phyloP scores from a whole-genome alignment of 2,888 invertebrate species.

The Tipula vernalis region DNA sequence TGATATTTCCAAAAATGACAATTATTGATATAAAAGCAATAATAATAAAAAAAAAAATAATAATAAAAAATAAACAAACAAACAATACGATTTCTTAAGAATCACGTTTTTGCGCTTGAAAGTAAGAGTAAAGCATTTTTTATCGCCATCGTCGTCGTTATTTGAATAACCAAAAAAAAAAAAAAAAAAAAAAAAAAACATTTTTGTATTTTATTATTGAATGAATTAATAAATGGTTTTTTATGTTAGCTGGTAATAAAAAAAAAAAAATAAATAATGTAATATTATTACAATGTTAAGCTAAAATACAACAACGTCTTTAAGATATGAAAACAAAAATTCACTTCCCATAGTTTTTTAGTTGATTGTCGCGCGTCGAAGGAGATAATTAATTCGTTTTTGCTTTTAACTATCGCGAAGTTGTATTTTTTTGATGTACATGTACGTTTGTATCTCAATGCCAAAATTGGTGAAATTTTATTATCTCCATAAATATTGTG shows the following conservation, averaged over 20 bases:
- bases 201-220: neutral
- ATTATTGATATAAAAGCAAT: neutral
- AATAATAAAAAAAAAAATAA: too few species aligned
- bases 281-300: neutral
- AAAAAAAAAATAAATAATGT: too few species aligned
- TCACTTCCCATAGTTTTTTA: neutral
- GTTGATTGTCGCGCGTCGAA: neutral
- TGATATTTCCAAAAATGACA: neutral
- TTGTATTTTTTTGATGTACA: neutral
- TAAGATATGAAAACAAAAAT: neutral
- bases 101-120: neutral
- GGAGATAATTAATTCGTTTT: neutral
- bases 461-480: neutral
- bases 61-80: too few species aligned
- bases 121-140: neutral
- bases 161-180: too few species aligned
- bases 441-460: neutral
- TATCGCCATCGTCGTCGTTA: neutral
- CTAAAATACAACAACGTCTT: neutral
- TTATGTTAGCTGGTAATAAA: neutral
- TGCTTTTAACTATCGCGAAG: neutral
- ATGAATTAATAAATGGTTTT: conserved; percentile 4
- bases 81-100: neutral
- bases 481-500: too few species aligned
- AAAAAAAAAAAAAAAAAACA: too few species aligned